These are phyloP conservation scores for Dendronephthya gigantea DNA, from an alignment of 64 coral and sea anemone genomes.

Conservation along the genomic window DNA sequence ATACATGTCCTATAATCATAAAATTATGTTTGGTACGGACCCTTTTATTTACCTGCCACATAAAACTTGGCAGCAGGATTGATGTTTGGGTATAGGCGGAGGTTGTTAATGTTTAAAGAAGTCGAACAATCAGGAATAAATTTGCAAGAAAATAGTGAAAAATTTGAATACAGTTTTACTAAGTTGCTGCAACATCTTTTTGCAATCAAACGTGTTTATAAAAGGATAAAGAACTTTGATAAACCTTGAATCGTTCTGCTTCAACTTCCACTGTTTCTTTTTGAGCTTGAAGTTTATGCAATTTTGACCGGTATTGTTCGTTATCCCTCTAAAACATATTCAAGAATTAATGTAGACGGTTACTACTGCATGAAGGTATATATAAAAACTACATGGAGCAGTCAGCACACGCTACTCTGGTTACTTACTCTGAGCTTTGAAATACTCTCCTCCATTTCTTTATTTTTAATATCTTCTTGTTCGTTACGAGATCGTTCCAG, in stretches of 20 bases:
- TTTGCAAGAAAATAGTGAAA: too few relatives aligned
- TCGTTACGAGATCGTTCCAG: conserved; percentile 3
- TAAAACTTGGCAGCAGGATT: too few relatives aligned
- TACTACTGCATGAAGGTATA: too few relatives aligned
- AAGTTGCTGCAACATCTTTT: not conserved
- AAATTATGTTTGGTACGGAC: too few relatives aligned
- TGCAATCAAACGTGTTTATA: not conserved
- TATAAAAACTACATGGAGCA: not conserved
- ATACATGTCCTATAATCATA: conserved; percentile 11
- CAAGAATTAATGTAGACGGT: too few relatives aligned
- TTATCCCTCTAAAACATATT: not conserved
- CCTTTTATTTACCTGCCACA: too few relatives aligned
- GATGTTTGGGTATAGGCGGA: too few relatives aligned
- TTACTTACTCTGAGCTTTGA: not conserved
- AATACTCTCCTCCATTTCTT: not conserved
- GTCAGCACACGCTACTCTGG: not conserved
- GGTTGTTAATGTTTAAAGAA: too few relatives aligned
- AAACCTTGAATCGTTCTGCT: not conserved
- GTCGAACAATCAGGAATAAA: too few relatives aligned
- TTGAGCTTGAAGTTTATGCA: not conserved
- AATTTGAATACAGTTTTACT: too few relatives aligned
- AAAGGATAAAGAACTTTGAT: not conserved
- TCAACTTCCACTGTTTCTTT: not conserved
- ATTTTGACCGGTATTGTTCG: not conserved
- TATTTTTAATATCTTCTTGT: not conserved